Conservation (phyloP, 2,113 vertebrate genomes). For the Macheiramphus alcinus region DNA sequence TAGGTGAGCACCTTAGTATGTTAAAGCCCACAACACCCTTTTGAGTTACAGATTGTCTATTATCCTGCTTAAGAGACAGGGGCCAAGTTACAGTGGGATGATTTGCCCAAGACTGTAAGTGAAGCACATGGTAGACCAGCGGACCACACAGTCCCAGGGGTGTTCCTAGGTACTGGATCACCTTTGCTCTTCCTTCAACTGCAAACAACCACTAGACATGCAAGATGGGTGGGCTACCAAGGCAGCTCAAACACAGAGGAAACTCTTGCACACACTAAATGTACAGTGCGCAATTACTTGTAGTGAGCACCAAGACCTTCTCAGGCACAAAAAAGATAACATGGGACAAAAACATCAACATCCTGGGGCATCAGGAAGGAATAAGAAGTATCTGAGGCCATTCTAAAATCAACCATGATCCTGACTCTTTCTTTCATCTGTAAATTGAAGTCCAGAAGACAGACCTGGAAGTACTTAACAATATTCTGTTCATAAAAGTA, state of each 20-base stretch:
- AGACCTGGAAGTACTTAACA: background rate
- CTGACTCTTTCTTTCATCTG: background rate
- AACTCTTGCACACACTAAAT: background rate
- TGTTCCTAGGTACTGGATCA: background rate
- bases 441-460: background rate
- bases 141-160: background rate
- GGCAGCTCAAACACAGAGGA: background rate
- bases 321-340: background rate
- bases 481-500: background rate
- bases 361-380: background rate
- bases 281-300: background rate
- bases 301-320: background rate
- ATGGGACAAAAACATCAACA: background rate
- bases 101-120: background rate
- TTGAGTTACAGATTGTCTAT: background rate
- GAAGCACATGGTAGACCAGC: background rate
- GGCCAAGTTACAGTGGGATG: background rate
- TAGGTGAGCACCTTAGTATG: background rate
- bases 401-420: background rate
- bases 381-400: background rate
- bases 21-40: background rate
- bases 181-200: background rate
- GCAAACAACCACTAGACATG: background rate
- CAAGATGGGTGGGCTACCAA: background rate
- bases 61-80: background rate